Evolutionary conservation across 2,797 vertebrate genomes (phyloP).

Genomic region (Smutsia temminckii): DNA sequence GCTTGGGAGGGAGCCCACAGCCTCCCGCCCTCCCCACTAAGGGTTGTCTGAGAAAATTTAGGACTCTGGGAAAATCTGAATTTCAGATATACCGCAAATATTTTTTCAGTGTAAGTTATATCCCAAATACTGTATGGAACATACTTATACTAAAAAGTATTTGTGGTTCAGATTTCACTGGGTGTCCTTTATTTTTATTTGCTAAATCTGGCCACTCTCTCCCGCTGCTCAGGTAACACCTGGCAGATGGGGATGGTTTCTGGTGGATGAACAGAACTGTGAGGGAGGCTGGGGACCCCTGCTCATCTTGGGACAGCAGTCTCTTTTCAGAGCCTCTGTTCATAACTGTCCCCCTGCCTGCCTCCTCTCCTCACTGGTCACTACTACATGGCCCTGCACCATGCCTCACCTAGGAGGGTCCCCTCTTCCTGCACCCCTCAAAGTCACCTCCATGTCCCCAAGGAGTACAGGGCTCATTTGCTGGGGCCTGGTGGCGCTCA

Average conservation of each 20-base stretch:
- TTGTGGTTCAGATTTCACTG: background rate
- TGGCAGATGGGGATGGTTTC: background rate
- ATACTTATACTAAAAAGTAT: background rate
- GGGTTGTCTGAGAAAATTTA: background rate
- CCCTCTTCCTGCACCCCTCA: slow-evolving; percentile 78
- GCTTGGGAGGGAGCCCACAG: background rate
- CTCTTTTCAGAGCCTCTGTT: background rate
- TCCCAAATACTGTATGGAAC: background rate
- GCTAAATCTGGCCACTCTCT: background rate
- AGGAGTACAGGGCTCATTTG: slow-evolving; percentile 86
- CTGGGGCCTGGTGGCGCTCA: slow-evolving; percentile 85
- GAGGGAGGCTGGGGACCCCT: accelerated
- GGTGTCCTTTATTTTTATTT: background rate
- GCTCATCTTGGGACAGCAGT: accelerated
- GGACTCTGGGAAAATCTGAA: background rate
- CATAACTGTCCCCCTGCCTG: background rate
- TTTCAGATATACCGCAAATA: background rate
- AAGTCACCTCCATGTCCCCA: slow-evolving; percentile 86
- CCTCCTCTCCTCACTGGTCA: slow-evolving; percentile 43
- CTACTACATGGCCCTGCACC: background rate
- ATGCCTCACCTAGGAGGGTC: slow-evolving; percentile 53
- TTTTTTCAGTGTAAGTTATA: background rate
- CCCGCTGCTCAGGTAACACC: background rate
- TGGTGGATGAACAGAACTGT: background rate
- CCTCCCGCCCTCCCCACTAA: background rate